phyloP scores from a whole-genome alignment of 2,113 vertebrate genomes.

The Athene noctua region DNA sequence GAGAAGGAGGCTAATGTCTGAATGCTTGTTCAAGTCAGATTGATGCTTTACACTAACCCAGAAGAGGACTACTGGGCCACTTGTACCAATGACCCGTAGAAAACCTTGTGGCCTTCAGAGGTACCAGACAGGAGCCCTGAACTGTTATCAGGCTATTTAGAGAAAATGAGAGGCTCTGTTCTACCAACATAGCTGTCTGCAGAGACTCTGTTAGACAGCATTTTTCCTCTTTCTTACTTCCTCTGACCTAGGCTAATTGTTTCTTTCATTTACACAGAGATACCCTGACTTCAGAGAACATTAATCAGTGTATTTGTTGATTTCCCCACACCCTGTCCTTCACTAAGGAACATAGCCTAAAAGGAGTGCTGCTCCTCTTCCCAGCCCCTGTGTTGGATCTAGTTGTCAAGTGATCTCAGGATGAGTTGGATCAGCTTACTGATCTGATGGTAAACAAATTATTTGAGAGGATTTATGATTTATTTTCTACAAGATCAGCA shows the following conservation, averaged over 20 bases:
- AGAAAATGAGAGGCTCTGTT: not conserved
- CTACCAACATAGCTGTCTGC: not conserved
- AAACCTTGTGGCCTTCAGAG: not conserved
- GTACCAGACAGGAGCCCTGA: not conserved
- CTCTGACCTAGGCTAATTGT: constrained; percentile 17
- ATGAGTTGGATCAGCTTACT: not conserved
- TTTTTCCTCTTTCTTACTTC: not conserved
- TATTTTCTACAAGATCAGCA: not conserved
- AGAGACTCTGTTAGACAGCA: not conserved
- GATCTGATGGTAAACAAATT: not conserved
- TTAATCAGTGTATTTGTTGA: not conserved
- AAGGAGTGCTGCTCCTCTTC: not conserved
- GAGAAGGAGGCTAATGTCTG: not conserved
- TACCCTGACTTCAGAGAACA: not conserved
- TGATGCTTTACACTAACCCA: not conserved
- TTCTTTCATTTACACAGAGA: constrained; percentile 2
- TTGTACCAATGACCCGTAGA: not conserved
- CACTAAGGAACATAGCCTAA: not conserved
- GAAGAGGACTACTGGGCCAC: not conserved
- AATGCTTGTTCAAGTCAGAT: not conserved
- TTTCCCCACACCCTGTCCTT: not conserved
- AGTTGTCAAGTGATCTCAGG: not conserved
- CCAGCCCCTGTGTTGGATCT: not conserved
- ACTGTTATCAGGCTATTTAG: not conserved
- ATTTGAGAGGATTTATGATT: not conserved